Base-by-base conservation (phyloP, 2,113 vertebrate genomes). In the Anthoscopus minutus region DNA sequence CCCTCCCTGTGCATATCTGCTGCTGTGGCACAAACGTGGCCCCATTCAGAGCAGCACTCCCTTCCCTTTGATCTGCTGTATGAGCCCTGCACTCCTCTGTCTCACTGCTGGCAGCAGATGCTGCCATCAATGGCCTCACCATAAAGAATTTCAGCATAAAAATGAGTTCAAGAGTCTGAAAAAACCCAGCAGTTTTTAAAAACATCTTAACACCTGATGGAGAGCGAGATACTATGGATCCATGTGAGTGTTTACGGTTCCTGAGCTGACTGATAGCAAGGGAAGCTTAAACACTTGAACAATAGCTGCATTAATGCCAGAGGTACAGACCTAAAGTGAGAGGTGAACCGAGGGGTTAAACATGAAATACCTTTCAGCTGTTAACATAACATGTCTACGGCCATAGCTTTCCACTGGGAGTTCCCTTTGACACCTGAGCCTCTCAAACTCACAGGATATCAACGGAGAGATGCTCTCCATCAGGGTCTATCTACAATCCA, bases 1-100 rank as follows among this genome's bases (percentile, higher is more conserved):
- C 31, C 38, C 11, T 54, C 2, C 0, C 51, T 14, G 28, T 11
- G 1, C 24, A 13, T 15, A 70, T 20, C 50, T 7, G 8, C 37
- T 3, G 4, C 37, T 21, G 6, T 24, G 44, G 53, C 61, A 78
- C 73, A 89, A 84, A 71, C 8, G 10, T 0, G 2, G 44, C 28
- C 54, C 45, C 28, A 4, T 24, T 58, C 24, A 31, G 44, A 91
- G 48, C 44, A 69, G 62, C 0, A 0, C 4, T 58, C 31, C 23
- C 38, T 74, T 81, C 65, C 57, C 22, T 8, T 35, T 58, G 30
- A 47, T 51, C 82, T 72, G 66, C 54, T 1, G 1, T 45, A n/a
- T 27, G 17, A 61, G 37, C 13, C 22, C 20, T 2, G 13, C 8
- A 20, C 27, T 45, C 13, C 21, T 9, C 16, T 5, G 1, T 42